Evolutionary conservation across 2,113 vertebrate species (phyloP), one percentile per base, ranked within the genome.

Genomic region (Paedocypris sp.): DNA sequence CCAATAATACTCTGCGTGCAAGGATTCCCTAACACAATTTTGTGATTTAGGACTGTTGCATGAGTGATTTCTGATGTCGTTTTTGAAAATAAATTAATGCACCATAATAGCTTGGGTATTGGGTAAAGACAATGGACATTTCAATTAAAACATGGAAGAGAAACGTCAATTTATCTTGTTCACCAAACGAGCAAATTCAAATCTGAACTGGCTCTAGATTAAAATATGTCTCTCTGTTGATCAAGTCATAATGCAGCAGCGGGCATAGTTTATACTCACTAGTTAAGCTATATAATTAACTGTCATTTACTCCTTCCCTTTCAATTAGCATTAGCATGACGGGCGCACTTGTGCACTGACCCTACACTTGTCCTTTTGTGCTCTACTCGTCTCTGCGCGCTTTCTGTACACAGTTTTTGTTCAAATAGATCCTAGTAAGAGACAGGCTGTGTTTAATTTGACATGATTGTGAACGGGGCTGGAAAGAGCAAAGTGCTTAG

Each of bases 291-390:
- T 36, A n/a, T 59, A 59, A 64, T 63, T 20, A 13, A 25, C 16
- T 29, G 9, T 3, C 1, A 31, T 54, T 25, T 20, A 42, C 38
- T 63, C 22, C 26, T 7, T 46, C 46, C 20, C 31, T 43, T 38
- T 52, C 25, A 11, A 4, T 60, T 25, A 35, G 42, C 35, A 60
- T 69, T 65, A 56, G 56, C 22, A 23, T 47, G 47, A 48, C 43
- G 22, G 18, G 46, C 16, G 11, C 22, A 28, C 22, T 18, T 23
- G 46, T 22, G 31, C 23, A 15, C 36, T 53, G 35, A 56, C 36
- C 45, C 22, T 19, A 22, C 54, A 8, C 54, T 8, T 22, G 36
- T 57, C 26, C 23, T 57, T 8, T 53, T 11, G 23, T 56, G 35
- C 53, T 31, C 23, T 16, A 11, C 15, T 3, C 16, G 28, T 35